Evolutionary conservation across 2,888 invertebrate species (phyloP).

Genomic region (Trichopoda pennipes): DNA sequence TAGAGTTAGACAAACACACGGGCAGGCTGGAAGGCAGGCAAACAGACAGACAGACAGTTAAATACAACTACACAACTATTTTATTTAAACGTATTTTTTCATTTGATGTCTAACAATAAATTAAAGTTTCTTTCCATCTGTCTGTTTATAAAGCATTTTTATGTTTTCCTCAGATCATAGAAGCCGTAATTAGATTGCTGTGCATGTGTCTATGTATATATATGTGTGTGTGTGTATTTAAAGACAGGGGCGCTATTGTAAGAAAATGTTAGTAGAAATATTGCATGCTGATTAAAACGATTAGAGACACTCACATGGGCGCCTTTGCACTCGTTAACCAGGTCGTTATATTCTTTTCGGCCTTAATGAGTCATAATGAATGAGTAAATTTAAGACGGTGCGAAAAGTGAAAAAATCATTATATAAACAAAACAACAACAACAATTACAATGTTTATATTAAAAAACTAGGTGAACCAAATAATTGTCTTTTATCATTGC

Average conservation of each 20-base stretch:
- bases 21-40: background rate
- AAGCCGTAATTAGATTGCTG: background rate
- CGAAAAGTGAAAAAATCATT: background rate
- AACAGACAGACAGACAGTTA: background rate
- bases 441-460: slow-evolving; percentile 26
- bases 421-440: background rate
- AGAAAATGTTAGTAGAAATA: slow-evolving; percentile 19
- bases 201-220: background rate
- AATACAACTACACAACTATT: slow-evolving; percentile 14
- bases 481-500: background rate
- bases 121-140: slow-evolving; percentile 7
- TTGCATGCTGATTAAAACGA: slow-evolving; percentile 55
- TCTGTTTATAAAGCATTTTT: slow-evolving; percentile 53
- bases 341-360: slow-evolving; percentile 13
- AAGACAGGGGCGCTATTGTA: background rate
- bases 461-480: background rate
- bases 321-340: slow-evolving; percentile 41
- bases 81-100: slow-evolving; percentile 10
- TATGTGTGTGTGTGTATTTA: no score
- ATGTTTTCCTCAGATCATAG: slow-evolving; percentile 35
- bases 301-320: slow-evolving; percentile 52
- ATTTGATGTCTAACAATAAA: background rate
- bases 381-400: slow-evolving; percentile 26
- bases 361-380: slow-evolving; percentile 57
- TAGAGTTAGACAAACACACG: slow-evolving; percentile 33